Conservation (phyloP, 2,888 invertebrate genomes). For the Parnassius smintheus region DNA sequence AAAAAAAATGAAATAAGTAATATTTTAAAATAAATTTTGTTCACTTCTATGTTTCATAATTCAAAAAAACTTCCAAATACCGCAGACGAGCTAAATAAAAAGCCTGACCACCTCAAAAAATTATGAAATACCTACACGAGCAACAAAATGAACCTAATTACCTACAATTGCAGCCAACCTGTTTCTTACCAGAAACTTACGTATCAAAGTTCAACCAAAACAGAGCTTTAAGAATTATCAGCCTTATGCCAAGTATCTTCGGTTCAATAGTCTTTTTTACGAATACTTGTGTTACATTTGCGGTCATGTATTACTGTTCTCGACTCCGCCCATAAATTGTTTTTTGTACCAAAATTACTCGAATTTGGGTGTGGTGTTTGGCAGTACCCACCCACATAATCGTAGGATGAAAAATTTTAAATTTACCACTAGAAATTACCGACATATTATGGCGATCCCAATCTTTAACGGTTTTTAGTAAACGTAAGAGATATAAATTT, state of each 20-base stretch:
- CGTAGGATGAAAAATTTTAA: conserved; percentile 26
- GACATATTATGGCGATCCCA: conserved; percentile 22
- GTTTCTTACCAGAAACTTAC: conserved; percentile 21
- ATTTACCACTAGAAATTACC: conserved; percentile 26
- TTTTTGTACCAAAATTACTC: conserved; percentile 29
- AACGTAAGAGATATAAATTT: conserved; percentile 26
- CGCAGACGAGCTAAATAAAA: conserved; percentile 22
- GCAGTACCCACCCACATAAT: conserved; percentile 26
- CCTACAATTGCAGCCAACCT: conserved; percentile 39
- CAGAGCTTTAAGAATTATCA: background rate
- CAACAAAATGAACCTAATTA: conserved; percentile 54
- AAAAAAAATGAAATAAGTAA: too few species aligned
- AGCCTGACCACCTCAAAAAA: conserved; percentile 36
- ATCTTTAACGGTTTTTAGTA: conserved; percentile 25
- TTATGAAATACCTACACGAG: conserved; percentile 43
- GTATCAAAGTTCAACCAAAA: conserved; percentile 15
- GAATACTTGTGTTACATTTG: conserved; percentile 8
- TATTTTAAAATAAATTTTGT: background rate
- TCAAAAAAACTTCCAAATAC: conserved; percentile 22
- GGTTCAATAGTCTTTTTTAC: conserved; percentile 6
- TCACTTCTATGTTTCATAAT: conserved; percentile 12
- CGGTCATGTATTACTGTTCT: conserved; percentile 29
- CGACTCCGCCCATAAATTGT: conserved; percentile 29
- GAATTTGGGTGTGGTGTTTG: conserved; percentile 29
- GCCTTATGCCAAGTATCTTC: conserved; percentile 4